Conservation (phyloP, 2,113 vertebrate species). For the Myanophis thanlyinensis region DNA sequence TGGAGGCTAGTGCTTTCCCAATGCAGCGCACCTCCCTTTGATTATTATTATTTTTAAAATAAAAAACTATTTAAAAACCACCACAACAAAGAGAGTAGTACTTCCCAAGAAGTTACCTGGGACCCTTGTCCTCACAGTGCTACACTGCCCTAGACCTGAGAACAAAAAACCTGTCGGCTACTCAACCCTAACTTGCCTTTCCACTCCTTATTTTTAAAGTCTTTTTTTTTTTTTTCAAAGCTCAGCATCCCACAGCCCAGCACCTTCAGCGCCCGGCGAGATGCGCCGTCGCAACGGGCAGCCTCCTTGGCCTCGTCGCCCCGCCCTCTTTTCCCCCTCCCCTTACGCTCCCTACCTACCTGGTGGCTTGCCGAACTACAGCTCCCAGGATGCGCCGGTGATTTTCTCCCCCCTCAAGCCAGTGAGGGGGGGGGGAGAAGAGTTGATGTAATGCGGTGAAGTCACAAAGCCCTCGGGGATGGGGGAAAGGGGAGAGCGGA, state of each 20-base stretch:
- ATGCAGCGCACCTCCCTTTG: neutral
- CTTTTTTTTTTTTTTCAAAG: too few relatives aligned
- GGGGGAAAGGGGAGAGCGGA: neutral
- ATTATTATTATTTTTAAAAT: neutral
- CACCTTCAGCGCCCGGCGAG: neutral
- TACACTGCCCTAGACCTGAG: neutral
- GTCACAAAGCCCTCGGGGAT: conserved; percentile 33
- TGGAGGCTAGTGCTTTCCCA: neutral
- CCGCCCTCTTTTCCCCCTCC: rapidly evolving
- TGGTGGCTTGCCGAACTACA: conserved; percentile 35
- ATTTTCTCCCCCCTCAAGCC: neutral
- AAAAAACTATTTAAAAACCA: neutral
- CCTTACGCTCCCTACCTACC: neutral
- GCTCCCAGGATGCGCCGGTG: conserved; percentile 32
- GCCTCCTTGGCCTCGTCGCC: neutral
- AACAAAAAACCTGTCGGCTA: neutral
- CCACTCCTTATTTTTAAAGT: neutral
- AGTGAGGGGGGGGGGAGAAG: neutral
- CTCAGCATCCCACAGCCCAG: neutral
- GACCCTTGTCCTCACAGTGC: neutral
- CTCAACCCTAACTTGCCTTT: neutral
- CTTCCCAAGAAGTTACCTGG: neutral
- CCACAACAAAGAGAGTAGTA: neutral
- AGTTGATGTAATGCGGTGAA: conserved; percentile 45
- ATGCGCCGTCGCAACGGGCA: neutral